Conservation (phyloP, 2,113 vertebrate species). For the Chrysochloris asiatica region DNA sequence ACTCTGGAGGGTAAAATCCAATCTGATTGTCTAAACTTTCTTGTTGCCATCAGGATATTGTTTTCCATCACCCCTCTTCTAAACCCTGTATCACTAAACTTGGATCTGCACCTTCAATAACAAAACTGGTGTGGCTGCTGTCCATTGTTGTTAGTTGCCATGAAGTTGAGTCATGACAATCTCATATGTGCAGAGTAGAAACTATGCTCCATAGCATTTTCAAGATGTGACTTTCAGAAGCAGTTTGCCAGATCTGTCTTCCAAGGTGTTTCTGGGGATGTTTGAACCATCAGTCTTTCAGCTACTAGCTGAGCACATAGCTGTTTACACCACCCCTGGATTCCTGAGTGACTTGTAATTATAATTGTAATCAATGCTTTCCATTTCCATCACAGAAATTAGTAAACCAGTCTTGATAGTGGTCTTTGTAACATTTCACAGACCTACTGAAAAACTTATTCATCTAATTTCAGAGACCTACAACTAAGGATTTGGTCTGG, state of each 20-base stretch:
- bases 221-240: not conserved
- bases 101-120: not conserved
- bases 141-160: not conserved
- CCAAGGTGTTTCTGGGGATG: not conserved
- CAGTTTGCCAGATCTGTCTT: not conserved
- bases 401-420: not conserved
- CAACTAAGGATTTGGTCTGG: not conserved
- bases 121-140: not conserved
- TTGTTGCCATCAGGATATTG: not conserved
- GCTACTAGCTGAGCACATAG: not conserved
- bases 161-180: not conserved
- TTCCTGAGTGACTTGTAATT: not conserved
- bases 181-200: not conserved
- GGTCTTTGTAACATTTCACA: not conserved
- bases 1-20: constrained; percentile 48
- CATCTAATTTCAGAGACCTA: not conserved
- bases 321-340: not conserved
- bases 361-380: not conserved
- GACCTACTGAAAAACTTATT: not conserved
- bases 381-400: not conserved
- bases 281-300: not conserved
- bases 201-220: not conserved
- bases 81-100: not conserved
- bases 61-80: not conserved
- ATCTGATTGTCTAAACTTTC: constrained; percentile 45